A percentile compares a stretch with the other conserved stretches of the same genome.
Conservation (phyloP, 1,140 invertebrate genomes). For the Macrobrachium rosenbergii region DNA sequence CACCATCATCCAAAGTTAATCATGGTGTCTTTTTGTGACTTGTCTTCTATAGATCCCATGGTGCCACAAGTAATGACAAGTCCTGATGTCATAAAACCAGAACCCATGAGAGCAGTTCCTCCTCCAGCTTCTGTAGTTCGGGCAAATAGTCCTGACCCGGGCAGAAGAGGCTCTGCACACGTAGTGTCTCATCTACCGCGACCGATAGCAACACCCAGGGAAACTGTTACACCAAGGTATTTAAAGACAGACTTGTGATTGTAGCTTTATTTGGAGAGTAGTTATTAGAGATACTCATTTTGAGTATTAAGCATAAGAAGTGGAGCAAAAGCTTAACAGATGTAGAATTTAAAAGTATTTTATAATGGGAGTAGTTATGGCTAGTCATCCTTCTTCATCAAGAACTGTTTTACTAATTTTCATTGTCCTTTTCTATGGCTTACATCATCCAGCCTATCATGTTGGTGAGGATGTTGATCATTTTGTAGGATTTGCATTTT, state of each 20-base stretch:
- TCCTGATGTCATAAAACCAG: conserved; percentile 51
- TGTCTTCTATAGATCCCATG: conserved; percentile 45
- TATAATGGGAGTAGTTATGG: no score
- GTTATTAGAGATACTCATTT: no score
- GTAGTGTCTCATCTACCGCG: conserved; percentile 50
- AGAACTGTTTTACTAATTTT: no score
- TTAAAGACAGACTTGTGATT: background rate
- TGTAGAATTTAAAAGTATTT: no score
- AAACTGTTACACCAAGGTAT: conserved; percentile 39
- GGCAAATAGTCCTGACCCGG: conserved; percentile 41
- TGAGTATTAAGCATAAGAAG: no score
- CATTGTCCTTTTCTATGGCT: no score
- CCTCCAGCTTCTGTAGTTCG: conserved; percentile 1
- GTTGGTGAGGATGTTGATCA: no score
- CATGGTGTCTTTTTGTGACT: background rate
- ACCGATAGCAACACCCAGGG: conserved; percentile 49
- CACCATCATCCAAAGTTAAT: background rate
- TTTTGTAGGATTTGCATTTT: no score
- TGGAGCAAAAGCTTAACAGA: no score
- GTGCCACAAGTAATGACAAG: conserved; percentile 58
- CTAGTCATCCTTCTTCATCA: no score
- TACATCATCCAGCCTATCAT: no score
- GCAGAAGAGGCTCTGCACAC: conserved; percentile 42
- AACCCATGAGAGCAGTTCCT: conserved; percentile 38
- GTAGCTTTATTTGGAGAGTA: no score